Evolutionary conservation across 2,797 vertebrate genomes (phyloP), one percentile per base, ranked within the genome.

Genomic region (Pangasius larnaudii): DNA sequence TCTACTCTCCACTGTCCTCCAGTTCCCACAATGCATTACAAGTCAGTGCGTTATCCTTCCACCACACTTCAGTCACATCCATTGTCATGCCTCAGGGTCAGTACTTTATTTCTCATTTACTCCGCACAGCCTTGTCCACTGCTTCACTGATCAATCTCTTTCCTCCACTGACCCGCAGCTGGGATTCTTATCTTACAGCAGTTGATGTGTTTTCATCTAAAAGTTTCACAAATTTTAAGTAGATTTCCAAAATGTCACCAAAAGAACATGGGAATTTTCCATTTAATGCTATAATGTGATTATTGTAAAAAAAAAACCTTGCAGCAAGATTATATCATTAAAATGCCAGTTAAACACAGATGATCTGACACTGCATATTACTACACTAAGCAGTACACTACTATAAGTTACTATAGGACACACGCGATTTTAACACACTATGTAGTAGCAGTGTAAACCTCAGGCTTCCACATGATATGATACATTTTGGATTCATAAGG

Each of bases 21-120:
- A 77, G 49, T 65, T 83, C 51, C 19, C 67, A 63, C 81, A 78
- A 51, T 67, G 80, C n/a, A 88, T 63, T 84, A 65, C 78, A 84
- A 51, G 42, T 39, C 71, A 53, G 46, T 49, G 39, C 58, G 33
- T 85, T 78, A 75, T 84, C 74, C 61, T 63, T 42, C n/a, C 82
- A 56, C 33, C 81, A 74, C 67, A 7, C 82, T 46, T 63, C 53
- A 69, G 61, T 80, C 36, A 79, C 49, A 49, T 42, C 46, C 1
- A 3, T 22, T 75, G 86, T 72, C 81, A 78, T 53, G 74, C 87
- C 83, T 42, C 74, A 39, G 33, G 59, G 74, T 63, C 79, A 74
- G 86, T 75, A 59, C 42, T 87, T 63, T 87, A 75, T 83, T 83
- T 83, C 79, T 83, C 67, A 87, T 83, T 74, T 84, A 61, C 42